Percentiles rank a stretch among this genome's conserved stretches.
Evolutionary conservation across 2,113 vertebrate species (phyloP).

Genomic region (Carassius carassius): DNA sequence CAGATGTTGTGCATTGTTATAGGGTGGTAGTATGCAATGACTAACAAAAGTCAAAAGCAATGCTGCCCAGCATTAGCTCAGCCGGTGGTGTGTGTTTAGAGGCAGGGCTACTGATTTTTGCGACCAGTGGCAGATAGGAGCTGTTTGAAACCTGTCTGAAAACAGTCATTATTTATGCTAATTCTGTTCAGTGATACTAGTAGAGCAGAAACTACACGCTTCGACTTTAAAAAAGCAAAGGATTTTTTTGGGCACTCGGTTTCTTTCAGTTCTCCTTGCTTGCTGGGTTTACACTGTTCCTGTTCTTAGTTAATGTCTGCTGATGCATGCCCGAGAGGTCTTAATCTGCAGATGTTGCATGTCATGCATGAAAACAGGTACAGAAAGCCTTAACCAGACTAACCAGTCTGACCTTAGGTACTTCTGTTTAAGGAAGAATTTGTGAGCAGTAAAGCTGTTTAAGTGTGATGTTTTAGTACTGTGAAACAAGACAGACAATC

Average conservation of each 20-base stretch:
- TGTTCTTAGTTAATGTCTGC: slow-evolving; percentile 29
- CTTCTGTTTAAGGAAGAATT: background rate
- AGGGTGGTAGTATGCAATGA: background rate
- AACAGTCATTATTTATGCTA: too few species aligned
- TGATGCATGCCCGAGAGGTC: slow-evolving; percentile 25
- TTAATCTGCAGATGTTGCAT: slow-evolving; percentile 28
- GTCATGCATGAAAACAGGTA: slow-evolving; percentile 53
- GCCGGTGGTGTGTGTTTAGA: background rate
- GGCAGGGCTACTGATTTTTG: background rate
- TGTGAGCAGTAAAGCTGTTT: background rate
- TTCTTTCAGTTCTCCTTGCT: slow-evolving; percentile 61
- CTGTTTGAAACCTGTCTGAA: background rate
- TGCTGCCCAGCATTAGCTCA: too few species aligned
- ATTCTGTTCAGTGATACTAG: background rate
- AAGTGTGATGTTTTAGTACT: background rate
- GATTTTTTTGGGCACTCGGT: slow-evolving; percentile 35
- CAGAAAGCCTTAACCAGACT: slow-evolving; percentile 44
- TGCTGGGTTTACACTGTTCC: slow-evolving; percentile 50
- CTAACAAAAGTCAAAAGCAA: too few species aligned
- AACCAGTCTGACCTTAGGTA: slow-evolving; percentile 1
- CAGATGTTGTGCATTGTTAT: background rate
- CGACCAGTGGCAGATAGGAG: background rate
- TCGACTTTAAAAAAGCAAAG: slow-evolving; percentile 14
- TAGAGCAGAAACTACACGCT: background rate
- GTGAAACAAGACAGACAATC: background rate